These are phyloP conservation scores for Callosobruchus maculatus DNA, from an alignment of 2,888 invertebrate genomes.

Conservation along the genomic window DNA sequence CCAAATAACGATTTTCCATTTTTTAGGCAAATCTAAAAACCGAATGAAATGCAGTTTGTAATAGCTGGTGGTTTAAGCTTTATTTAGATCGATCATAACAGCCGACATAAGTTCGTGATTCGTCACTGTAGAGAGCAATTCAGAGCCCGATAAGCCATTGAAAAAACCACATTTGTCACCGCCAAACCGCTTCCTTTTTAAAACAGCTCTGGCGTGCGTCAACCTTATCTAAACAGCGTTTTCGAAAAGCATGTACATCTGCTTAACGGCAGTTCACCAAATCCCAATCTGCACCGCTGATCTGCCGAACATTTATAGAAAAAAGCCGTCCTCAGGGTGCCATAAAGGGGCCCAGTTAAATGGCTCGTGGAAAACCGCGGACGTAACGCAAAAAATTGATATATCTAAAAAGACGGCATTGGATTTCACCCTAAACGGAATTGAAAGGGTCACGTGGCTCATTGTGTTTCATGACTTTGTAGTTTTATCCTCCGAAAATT, in stretches of 20 bases:
- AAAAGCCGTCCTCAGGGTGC: slow-evolving; percentile 28
- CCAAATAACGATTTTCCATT: too few species aligned
- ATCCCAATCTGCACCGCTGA: background rate
- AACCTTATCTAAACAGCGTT: background rate
- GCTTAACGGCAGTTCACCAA: background rate
- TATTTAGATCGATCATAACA: too few species aligned
- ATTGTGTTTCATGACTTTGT: slow-evolving; percentile 49
- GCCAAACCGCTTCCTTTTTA: background rate
- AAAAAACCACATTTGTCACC: background rate
- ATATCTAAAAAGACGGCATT: slow-evolving; percentile 34
- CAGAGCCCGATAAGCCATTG: background rate
- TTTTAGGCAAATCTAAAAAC: too few species aligned
- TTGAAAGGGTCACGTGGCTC: slow-evolving; percentile 48
- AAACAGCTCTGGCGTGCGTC: background rate
- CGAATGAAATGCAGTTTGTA: too few species aligned
- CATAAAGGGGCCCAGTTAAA: slow-evolving; percentile 46
- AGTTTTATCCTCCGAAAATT: slow-evolving; percentile 38
- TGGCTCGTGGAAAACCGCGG: slow-evolving; percentile 44
- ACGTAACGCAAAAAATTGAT: slow-evolving; percentile 46
- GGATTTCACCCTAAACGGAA: slow-evolving; percentile 38
- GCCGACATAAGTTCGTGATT: background rate
- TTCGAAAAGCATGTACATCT: background rate
- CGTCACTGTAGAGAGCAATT: background rate
- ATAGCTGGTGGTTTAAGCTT: too few species aligned
- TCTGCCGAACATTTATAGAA: slow-evolving; percentile 9